Conservation (phyloP, 2,113 vertebrate genomes). For the Rhipidura dahli region DNA sequence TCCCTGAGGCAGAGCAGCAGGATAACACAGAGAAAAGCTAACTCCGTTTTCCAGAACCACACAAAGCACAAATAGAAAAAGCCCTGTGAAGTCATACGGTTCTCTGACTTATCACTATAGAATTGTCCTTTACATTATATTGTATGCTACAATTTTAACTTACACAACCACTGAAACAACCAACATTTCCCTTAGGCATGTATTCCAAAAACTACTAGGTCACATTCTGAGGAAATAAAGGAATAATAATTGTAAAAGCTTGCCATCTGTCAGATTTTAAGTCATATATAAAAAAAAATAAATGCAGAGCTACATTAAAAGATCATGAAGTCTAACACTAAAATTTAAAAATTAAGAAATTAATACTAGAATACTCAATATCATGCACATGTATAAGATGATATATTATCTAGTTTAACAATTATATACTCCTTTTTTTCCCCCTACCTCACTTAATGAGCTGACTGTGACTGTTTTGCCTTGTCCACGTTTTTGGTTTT, state of each 20-base stretch:
- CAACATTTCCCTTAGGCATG: not conserved
- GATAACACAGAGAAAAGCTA: not conserved
- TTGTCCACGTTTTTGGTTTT: not conserved
- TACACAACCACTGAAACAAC: not conserved
- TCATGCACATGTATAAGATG: not conserved
- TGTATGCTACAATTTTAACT: not conserved
- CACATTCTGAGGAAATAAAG: not conserved
- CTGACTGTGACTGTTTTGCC: not conserved
- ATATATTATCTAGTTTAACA: not conserved
- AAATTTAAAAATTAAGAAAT: not conserved
- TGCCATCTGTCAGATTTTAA: not conserved
- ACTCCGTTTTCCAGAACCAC: not conserved
- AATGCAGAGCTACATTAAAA: not conserved
- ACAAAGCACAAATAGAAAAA: conserved; percentile 6
- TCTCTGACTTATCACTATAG: not conserved
- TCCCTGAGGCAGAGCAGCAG: not conserved
- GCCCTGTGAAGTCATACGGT: not conserved
- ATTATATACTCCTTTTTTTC: not conserved
- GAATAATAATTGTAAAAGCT: not conserved
- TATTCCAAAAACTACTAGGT: not conserved
- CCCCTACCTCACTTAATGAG: not conserved
- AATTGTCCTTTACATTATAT: not conserved
- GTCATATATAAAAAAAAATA: not conserved
- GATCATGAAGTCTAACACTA: not conserved
- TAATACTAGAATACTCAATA: not conserved